phyloP scores from a whole-genome alignment of 1,140 invertebrate genomes.

The Cataglyphis hispanica region DNA sequence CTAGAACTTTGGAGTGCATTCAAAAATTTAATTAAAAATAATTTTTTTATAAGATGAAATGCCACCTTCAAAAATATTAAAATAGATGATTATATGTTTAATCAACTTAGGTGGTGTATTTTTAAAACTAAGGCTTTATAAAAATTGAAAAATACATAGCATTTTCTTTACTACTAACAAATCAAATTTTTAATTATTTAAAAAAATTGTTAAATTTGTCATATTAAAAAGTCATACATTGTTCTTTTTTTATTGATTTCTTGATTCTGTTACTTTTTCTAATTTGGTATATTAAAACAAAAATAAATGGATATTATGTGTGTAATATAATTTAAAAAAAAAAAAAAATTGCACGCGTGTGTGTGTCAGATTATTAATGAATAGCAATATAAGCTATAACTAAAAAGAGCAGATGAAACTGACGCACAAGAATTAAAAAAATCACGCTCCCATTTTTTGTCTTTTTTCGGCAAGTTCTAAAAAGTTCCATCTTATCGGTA shows the following conservation, averaged over 20 bases:
- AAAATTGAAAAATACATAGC: background rate
- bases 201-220: background rate
- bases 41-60: too few relatives aligned
- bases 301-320: background rate
- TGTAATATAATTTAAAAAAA: background rate
- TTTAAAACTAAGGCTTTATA: background rate
- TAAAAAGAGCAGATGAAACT: background rate
- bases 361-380: background rate
- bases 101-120: too few relatives aligned
- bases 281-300: background rate
- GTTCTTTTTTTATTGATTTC: background rate
- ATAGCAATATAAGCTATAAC: background rate
- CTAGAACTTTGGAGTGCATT: too few relatives aligned
- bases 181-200: constrained; percentile 13
- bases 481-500: constrained; percentile 13
- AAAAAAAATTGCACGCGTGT: too few relatives aligned
- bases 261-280: background rate
- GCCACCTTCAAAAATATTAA: too few relatives aligned
- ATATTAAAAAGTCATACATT: background rate
- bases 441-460: background rate
- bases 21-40: too few relatives aligned
- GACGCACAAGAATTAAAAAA: background rate
- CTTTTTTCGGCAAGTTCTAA: background rate
- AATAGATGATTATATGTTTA: too few relatives aligned
- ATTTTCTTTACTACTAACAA: background rate